Percentiles rank a stretch among this genome's conserved stretches.
phyloP scores from a whole-genome alignment of 2,888 invertebrate genomes.

The Thereva nobilitata region DNA sequence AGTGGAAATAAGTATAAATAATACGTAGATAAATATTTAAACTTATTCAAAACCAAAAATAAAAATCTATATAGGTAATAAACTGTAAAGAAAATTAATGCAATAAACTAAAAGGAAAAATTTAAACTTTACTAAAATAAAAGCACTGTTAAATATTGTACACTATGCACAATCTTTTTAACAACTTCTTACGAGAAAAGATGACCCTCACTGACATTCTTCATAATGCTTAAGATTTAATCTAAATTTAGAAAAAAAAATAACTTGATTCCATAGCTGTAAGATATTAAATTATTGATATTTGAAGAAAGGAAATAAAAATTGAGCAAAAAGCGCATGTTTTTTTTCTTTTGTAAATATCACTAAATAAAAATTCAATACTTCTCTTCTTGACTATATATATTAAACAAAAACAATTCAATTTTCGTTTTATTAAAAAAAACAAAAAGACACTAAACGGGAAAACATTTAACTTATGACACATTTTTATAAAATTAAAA shows the following conservation, averaged over 20 bases:
- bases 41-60: neutral
- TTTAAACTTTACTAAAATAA: neutral
- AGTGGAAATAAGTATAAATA: neutral
- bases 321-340: no score
- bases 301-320: no score
- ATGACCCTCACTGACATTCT: constrained; percentile 40
- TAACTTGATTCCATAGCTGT: constrained; percentile 17
- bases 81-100: constrained; percentile 11
- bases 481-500: constrained; percentile 35
- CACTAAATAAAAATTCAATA: no score
- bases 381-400: no score
- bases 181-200: neutral
- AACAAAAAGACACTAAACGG: no score
- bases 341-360: no score
- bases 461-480: constrained; percentile 33
- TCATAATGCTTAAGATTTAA: constrained; percentile 28
- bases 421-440: no score
- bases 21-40: neutral
- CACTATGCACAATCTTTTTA: constrained; percentile 24
- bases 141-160: constrained; percentile 28
- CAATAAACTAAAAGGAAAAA: constrained; percentile 18
- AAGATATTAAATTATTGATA: neutral
- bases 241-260: neutral
- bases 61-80: constrained; percentile 3
- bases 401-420: no score